Conservation (phyloP, 2,113 vertebrate species). For the Megalops atlanticus region DNA sequence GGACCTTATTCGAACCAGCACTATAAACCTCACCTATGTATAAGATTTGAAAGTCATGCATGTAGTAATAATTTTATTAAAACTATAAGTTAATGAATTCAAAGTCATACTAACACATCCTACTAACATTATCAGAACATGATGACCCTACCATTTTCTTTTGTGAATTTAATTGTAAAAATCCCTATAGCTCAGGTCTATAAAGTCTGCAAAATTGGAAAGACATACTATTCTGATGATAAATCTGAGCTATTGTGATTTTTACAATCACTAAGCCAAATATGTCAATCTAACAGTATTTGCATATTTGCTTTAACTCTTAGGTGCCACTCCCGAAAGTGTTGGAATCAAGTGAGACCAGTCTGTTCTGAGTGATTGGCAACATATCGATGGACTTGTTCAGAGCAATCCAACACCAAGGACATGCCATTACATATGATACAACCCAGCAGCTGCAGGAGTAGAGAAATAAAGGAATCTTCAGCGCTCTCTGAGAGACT, state of each 20-base stretch:
- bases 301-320: constrained; percentile 35
- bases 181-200: neutral
- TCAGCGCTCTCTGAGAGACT: neutral
- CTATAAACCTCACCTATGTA: no score
- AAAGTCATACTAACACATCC: no score
- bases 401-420: neutral
- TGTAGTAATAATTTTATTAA: no score
- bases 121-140: no score
- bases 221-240: neutral
- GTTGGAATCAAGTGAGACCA: constrained; percentile 78
- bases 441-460: neutral
- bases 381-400: no score
- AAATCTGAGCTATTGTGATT: no score
- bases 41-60: no score
- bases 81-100: no score
- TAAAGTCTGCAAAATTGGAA: neutral
- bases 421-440: neutral
- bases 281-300: neutral
- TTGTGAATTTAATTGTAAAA: no score
- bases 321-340: constrained; percentile 91
- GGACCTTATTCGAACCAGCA: neutral
- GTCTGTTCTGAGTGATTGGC: constrained; percentile 57
- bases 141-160: no score
- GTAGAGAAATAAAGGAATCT: neutral
- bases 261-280: no score